Evolutionary conservation across 1,140 invertebrate species (phyloP), one percentile per base, ranked within the genome.

Genomic region (Drosophila lini): DNA sequence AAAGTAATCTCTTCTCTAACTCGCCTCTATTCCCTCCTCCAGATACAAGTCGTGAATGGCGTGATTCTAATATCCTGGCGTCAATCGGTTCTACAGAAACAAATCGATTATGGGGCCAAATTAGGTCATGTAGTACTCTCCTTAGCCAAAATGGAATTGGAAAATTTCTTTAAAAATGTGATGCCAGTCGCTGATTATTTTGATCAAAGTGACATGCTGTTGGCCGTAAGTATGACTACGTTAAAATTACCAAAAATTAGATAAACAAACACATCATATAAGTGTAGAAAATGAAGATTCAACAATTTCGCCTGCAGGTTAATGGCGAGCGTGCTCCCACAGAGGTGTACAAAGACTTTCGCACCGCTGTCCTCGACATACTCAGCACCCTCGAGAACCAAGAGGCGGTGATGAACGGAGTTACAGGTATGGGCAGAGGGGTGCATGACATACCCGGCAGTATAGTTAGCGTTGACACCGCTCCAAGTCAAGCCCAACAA

Each of bases 101-200:
- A 97, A 94, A 97, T 98, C 71, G 96, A 97, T 93, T 97, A 97
- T 90, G 97, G 97, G 36, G 96, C 96, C 55, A 95, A 97, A 92
- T 94, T 97, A 56, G 97, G 97, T 36, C 96, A 97, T 91, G 96
- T 97, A 41, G 96, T 97, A 67, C 94, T 97, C 50, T 96, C 96
- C 63, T 93, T 97, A 65, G 97, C 97, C 31, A 94, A 95, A 91
- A 97, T 97, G 96, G 97, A 98, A 92, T 94, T 98, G 9, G 94
- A 95, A 81, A 97, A 97, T 94, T 98, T 97, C 94, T 97, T 96
- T 85, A 96, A 95, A 90, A 96, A 96, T 89, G 97, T 97, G 22
- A 96, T 97, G 94, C 97, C 97, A 0, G 97, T 98, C 7, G 96
- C 96, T 0, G 97, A 98, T 89, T 97, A 97, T 92, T 97, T 97